Base-by-base conservation (phyloP, 92 coral and sea anemone species). In the Paragorgia papillata region DNA sequence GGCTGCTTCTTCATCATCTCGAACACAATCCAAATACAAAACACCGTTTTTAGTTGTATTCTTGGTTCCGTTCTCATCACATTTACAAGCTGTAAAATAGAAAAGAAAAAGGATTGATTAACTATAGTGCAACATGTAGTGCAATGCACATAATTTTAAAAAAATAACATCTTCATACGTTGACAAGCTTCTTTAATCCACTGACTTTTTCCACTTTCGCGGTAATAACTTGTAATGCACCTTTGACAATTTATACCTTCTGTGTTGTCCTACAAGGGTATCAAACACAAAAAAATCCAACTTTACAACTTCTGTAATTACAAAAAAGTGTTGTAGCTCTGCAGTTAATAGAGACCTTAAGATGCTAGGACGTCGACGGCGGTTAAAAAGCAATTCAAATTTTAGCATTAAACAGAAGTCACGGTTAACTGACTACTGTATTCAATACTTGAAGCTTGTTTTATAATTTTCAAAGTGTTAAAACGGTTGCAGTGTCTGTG, bases 211-310 rank as follows among this genome's bases (percentile, higher is more conserved):
- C 87, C 85, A 34, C 80, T 79, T 43, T 91, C 92, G 26, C 90
- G 80, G 44, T 74, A 94, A 57, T 76, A 94, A 49, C 73, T 77
- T 6, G 83, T 37, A 1, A 25, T 35, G 48, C 98, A 94, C 51
- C 66, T 76, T 77, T 91, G 92, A 80, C 98, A 94, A 57, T 94
- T 94, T 31, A 94, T 84, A 28, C 98, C 98, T 61, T 88, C 86
- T 21, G 98, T 94, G 49, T 94, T 86, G 80, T 94, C 93, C 97
- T 94, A 75, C 1, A 19, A 56, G 27, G 30, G 37, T 28, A 18
- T 18, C 29, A 9, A 73, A 17, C 18, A 25, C 22, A 14, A 54
- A 9, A 22, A 15, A 27, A 17, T 40, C 10, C 49, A 35, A 13
- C 10, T 14, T 32, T 17, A 65, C 14, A 34, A 18, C 4, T 15